Evolutionary conservation across 2,888 invertebrate genomes (phyloP).

Genomic region (Epirrita christyi): DNA sequence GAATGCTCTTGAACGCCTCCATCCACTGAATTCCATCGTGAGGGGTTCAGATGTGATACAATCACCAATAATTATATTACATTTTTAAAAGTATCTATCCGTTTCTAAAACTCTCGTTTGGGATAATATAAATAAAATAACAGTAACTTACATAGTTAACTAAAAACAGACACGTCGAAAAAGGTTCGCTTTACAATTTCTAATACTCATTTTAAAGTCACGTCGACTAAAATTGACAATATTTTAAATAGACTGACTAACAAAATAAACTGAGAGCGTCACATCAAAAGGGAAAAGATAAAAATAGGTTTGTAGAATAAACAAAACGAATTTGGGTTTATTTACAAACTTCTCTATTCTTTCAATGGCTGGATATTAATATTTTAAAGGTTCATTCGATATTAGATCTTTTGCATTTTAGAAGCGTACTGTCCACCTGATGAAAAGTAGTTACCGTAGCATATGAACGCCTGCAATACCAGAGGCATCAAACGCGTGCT

Average conservation of each 20-base stretch:
- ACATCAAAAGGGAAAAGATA: constrained; percentile 56
- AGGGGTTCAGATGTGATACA: no score
- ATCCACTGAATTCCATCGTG: no score
- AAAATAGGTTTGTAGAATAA: constrained; percentile 46
- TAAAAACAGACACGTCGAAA: constrained; percentile 23
- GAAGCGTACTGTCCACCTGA: no score
- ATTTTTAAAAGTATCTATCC: background rate
- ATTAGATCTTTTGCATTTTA: no score
- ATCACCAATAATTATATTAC: no score
- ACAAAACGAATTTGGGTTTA: constrained; percentile 45
- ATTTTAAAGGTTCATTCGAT: background rate
- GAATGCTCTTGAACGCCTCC: no score
- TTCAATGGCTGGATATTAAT: constrained; percentile 2
- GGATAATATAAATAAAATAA: background rate
- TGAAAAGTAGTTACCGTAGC: no score
- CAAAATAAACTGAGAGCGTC: constrained; percentile 50
- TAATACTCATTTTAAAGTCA: constrained; percentile 41
- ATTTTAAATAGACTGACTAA: constrained; percentile 55
- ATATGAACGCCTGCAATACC: no score
- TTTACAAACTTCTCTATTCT: constrained; percentile 10
- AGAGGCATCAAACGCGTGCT: no score
- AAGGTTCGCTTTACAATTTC: constrained; percentile 27
- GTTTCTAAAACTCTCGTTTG: background rate
- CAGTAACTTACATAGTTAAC: constrained; percentile 26
- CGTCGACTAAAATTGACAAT: constrained; percentile 44